phyloP scores from a whole-genome alignment of 30 jellyfish, hydroid and myxozoan species.

The Cassiopea andromeda region DNA sequence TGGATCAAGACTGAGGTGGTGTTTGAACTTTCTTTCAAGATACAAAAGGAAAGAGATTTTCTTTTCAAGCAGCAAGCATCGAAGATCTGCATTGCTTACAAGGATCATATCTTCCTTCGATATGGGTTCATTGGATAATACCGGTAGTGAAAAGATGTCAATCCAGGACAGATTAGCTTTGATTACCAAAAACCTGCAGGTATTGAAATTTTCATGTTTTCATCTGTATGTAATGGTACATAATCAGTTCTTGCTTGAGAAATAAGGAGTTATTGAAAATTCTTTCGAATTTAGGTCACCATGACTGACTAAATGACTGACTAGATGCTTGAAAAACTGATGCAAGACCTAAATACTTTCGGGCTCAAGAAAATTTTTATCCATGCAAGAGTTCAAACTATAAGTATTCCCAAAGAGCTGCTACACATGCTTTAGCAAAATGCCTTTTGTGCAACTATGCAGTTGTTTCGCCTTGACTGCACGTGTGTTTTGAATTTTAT shows the following conservation, averaged over 20 bases:
- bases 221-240: not conserved
- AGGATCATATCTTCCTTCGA: not conserved
- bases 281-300: not conserved
- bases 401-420: too few relatives aligned
- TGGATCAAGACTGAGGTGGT: not conserved
- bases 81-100: not conserved
- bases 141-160: not conserved
- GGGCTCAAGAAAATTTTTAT: too few relatives aligned
- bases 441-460: too few relatives aligned
- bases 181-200: slow-evolving; percentile 83
- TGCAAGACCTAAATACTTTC: not conserved
- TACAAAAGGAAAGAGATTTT: not conserved
- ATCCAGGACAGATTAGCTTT: slow-evolving; percentile 53
- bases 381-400: too few relatives aligned
- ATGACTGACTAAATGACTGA: not conserved
- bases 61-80: not conserved
- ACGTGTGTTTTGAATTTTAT: too few relatives aligned
- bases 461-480: too few relatives aligned
- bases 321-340: not conserved
- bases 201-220: not conserved
- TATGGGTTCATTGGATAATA: slow-evolving; percentile 18
- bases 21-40: not conserved
- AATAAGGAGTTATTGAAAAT: not conserved
- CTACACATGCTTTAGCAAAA: too few relatives aligned
- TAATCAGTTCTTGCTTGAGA: not conserved